phyloP scores from a whole-genome alignment of 2,797 vertebrate genomes.

The Urophycis tenuis region DNA sequence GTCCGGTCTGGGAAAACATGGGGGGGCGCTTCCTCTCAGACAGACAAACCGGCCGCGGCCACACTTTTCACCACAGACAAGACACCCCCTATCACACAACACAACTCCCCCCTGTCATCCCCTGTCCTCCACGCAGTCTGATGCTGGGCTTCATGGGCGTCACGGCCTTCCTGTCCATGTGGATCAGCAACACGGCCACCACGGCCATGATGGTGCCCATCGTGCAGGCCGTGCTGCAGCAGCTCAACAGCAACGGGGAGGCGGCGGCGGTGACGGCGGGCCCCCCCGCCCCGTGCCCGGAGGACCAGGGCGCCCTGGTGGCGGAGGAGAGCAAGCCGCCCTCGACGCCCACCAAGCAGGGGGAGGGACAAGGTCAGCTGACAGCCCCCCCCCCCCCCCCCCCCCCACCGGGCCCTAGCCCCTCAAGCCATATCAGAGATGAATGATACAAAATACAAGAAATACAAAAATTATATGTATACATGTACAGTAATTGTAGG shows the following conservation, averaged over 20 bases:
- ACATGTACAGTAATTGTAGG: background rate
- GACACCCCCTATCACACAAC: too few relatives aligned
- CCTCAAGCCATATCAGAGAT: too few relatives aligned
- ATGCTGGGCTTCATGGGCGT: slow-evolving; percentile 96
- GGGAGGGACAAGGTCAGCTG: slow-evolving; percentile 63
- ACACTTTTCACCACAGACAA: too few relatives aligned
- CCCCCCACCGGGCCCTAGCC: too few relatives aligned
- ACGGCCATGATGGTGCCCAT: slow-evolving; percentile 99
- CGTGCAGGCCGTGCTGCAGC: slow-evolving; percentile 85
- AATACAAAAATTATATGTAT: too few relatives aligned
- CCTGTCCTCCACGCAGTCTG: slow-evolving; percentile 69
- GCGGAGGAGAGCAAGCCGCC: slow-evolving; percentile 60
- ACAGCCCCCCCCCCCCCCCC: too few relatives aligned
- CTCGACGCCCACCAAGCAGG: slow-evolving; percentile 56
- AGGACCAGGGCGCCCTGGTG: slow-evolving; percentile 32
- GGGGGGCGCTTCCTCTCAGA: too few relatives aligned
- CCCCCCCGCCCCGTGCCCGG: slow-evolving; percentile 50
- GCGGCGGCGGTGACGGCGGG: slow-evolving; percentile 29
- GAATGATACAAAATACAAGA: too few relatives aligned
- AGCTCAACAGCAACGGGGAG: slow-evolving; percentile 73
- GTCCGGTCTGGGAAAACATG: too few relatives aligned
- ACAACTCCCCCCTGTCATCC: too few relatives aligned
- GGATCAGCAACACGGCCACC: slow-evolving; percentile 98
- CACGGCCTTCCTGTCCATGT: slow-evolving; percentile 97
- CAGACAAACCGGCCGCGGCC: too few relatives aligned